These are phyloP conservation scores for Jaculus jaculus DNA, from an alignment of 2,113 vertebrate genomes.

Conservation along the genomic window DNA sequence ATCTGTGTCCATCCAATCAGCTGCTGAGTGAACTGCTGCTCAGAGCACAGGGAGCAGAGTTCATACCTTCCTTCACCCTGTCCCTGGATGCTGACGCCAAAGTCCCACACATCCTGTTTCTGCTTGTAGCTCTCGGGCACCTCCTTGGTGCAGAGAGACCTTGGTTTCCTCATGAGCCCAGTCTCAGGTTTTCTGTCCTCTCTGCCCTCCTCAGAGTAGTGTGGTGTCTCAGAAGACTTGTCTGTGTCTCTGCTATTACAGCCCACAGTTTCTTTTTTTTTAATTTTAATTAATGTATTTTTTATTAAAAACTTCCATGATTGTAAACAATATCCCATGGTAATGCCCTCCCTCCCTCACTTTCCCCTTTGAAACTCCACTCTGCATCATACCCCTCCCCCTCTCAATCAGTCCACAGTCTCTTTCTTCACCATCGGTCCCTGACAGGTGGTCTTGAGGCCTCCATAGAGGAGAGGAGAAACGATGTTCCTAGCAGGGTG, in stretches of 20 bases:
- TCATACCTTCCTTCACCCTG: background rate
- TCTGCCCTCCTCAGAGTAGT: background rate
- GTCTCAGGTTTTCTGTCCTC: background rate
- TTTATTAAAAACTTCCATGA: too few relatives aligned
- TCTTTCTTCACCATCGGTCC: background rate
- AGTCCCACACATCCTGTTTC: background rate
- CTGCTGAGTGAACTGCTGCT: background rate
- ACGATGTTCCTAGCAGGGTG: background rate
- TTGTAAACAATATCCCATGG: too few relatives aligned
- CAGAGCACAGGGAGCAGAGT: background rate
- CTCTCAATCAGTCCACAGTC: background rate
- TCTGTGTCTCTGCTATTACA: too few relatives aligned
- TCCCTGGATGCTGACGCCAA: background rate
- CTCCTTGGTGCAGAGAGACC: background rate
- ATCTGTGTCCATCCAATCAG: background rate
- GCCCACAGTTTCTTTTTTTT: too few relatives aligned
- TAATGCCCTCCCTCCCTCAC: too few relatives aligned
- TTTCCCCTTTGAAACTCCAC: too few relatives aligned
- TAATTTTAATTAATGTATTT: too few relatives aligned
- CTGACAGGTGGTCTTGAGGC: background rate
- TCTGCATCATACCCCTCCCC: too few relatives aligned
- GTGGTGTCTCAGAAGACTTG: too few relatives aligned
- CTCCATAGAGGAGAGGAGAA: background rate
- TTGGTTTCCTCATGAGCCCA: background rate
- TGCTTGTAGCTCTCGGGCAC: background rate